A percentile compares a stretch with the other conserved stretches of the same genome.
Conservation (phyloP, 2,113 vertebrate genomes). For the Tautogolabrus adspersus region DNA sequence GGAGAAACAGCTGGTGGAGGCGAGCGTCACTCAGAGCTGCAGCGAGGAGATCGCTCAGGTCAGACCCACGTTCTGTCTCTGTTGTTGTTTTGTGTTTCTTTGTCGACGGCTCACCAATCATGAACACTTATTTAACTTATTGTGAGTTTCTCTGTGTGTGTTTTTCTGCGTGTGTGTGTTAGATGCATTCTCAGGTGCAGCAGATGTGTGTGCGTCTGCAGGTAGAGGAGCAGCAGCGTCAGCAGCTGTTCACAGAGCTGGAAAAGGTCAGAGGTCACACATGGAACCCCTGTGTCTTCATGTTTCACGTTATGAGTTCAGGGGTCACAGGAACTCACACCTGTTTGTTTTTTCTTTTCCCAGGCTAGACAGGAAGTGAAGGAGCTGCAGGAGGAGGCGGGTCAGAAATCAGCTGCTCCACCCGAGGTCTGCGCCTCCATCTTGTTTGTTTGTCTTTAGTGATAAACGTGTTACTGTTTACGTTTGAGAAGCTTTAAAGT, state of each 20-base stretch:
- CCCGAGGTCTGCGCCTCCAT: neutral
- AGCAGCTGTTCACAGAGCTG: neutral
- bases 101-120: too few species aligned
- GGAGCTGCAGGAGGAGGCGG: neutral
- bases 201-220: constrained; percentile 9
- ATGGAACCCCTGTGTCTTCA: neutral
- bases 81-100: too few species aligned
- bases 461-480: too few species aligned
- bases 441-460: neutral
- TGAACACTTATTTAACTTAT: too few species aligned
- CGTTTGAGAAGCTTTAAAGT: too few species aligned
- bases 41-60: constrained; percentile 32
- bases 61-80: neutral
- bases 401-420: neutral
- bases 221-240: constrained; percentile 8
- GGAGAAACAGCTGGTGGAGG: constrained; percentile 43
- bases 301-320: neutral
- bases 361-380: constrained; percentile 25
- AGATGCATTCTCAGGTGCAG: constrained; percentile 24
- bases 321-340: neutral
- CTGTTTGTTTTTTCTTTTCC: neutral
- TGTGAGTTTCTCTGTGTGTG: neutral
- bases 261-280: constrained; percentile 8
- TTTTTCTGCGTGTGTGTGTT: neutral
- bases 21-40: neutral